A percentile compares a stretch with the other conserved stretches of the same genome.
phyloP scores from a whole-genome alignment of 2,113 vertebrate genomes.

The Rynchops niger region DNA sequence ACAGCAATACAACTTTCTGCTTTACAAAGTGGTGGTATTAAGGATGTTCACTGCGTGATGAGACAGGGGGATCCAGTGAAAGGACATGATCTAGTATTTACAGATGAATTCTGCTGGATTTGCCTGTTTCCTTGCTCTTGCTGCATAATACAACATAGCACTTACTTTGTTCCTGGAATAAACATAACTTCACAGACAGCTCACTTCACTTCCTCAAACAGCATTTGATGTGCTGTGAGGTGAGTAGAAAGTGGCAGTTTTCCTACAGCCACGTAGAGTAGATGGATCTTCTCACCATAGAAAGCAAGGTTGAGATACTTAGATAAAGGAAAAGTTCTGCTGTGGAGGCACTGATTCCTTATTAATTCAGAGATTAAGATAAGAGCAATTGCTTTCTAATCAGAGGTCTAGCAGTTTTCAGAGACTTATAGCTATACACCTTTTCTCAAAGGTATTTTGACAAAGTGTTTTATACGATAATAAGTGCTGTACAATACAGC shows the following conservation, averaged over 20 bases:
- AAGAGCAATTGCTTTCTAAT: neutral
- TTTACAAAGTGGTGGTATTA: neutral
- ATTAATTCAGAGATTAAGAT: neutral
- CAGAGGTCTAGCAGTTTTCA: neutral
- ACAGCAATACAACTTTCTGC: neutral
- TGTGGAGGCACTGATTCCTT: neutral
- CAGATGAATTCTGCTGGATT: neutral
- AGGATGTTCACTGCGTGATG: neutral
- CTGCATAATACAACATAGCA: neutral
- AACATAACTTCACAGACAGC: too few relatives aligned
- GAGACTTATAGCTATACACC: neutral
- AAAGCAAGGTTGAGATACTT: neutral
- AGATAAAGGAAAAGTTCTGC: neutral
- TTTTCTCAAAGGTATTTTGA: neutral
- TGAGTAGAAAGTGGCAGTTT: neutral
- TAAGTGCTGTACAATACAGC: neutral
- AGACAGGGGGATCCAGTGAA: neutral
- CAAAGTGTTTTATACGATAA: neutral
- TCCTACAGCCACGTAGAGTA: neutral
- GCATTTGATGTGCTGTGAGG: neutral
- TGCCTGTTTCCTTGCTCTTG: neutral
- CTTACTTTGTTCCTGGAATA: neutral
- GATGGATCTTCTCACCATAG: neutral
- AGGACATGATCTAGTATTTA: neutral
- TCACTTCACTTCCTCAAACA: neutral